phyloP scores from a whole-genome alignment of 37 sponge, comb jelly and placozoan species.

The Bolinopsis microptera region DNA sequence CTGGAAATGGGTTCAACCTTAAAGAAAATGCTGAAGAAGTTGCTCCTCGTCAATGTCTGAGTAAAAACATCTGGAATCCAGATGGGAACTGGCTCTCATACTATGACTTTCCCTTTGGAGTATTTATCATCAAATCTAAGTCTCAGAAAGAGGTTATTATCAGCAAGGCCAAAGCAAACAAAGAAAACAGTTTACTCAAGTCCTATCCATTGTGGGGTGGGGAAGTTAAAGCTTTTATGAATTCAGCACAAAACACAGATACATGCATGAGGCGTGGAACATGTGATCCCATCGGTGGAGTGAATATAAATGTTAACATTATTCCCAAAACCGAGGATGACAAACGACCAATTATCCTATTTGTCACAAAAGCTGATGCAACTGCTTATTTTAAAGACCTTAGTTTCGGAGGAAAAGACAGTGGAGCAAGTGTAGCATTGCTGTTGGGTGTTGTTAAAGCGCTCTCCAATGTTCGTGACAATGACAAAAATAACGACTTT shows the following conservation, averaged over 20 bases:
- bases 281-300: constrained; percentile 51
- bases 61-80: constrained; percentile 12
- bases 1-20: constrained; percentile 56
- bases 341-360: neutral
- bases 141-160: neutral
- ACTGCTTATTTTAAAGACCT: constrained; percentile 46
- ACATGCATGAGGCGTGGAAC: constrained; percentile 44
- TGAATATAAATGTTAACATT: neutral
- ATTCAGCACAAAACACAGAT: constrained; percentile 22
- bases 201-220: constrained; percentile 23
- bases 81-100: constrained; percentile 34
- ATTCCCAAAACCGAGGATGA: neutral
- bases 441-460: neutral
- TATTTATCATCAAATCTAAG: neutral
- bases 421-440: constrained; percentile 17
- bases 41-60: neutral
- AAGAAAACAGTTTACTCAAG: neutral
- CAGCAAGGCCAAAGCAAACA: neutral
- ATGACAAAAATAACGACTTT: too few species aligned
- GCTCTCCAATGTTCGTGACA: neutral
- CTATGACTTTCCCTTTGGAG: constrained; percentile 38
- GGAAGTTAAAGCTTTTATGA: constrained; percentile 11
- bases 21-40: neutral
- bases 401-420: constrained; percentile 36
- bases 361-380: constrained; percentile 50